Evolutionary conservation across 2,797 vertebrate genomes (phyloP).

Genomic region (Cynodonichthys magdalenae): DNA sequence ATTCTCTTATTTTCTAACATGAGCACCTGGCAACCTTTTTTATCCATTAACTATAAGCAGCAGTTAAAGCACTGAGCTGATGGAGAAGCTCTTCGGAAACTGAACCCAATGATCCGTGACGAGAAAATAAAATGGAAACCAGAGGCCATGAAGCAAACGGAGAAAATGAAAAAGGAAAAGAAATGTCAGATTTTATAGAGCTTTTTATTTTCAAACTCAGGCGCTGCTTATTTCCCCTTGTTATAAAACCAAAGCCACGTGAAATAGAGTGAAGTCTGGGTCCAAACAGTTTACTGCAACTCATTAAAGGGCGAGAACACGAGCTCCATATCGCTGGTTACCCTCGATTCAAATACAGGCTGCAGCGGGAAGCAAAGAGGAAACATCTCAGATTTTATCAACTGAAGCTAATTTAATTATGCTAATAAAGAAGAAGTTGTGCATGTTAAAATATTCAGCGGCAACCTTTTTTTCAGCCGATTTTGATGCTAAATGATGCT

Average conservation of each 20-base stretch:
- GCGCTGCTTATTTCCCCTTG: slow-evolving; percentile 4
- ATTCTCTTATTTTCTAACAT: slow-evolving; percentile 22
- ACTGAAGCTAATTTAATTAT: background rate
- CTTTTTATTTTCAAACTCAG: slow-evolving; percentile 20
- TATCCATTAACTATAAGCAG: slow-evolving; percentile 41
- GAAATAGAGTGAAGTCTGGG: slow-evolving; percentile 3
- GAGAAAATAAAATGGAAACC: slow-evolving; percentile 56
- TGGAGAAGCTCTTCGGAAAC: slow-evolving; percentile 34
- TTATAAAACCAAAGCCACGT: slow-evolving; percentile 35
- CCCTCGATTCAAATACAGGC: slow-evolving; percentile 10
- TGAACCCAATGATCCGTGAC: slow-evolving; percentile 59
- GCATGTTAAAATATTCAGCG: background rate
- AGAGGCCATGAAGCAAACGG: slow-evolving; percentile 25
- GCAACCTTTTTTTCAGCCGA: background rate
- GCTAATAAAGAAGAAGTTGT: too few species aligned
- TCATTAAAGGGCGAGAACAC: slow-evolving; percentile 14
- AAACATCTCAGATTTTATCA: background rate
- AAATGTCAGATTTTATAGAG: slow-evolving; percentile 46
- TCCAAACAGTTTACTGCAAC: background rate
- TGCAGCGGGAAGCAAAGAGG: background rate
- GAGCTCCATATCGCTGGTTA: background rate
- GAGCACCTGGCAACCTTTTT: slow-evolving; percentile 49
- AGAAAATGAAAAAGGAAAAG: slow-evolving; percentile 15
- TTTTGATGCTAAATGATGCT: background rate
- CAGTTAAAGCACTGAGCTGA: slow-evolving; percentile 36